phyloP scores from a whole-genome alignment of 2,113 vertebrate species.

The Pyrgilauda ruficollis region DNA sequence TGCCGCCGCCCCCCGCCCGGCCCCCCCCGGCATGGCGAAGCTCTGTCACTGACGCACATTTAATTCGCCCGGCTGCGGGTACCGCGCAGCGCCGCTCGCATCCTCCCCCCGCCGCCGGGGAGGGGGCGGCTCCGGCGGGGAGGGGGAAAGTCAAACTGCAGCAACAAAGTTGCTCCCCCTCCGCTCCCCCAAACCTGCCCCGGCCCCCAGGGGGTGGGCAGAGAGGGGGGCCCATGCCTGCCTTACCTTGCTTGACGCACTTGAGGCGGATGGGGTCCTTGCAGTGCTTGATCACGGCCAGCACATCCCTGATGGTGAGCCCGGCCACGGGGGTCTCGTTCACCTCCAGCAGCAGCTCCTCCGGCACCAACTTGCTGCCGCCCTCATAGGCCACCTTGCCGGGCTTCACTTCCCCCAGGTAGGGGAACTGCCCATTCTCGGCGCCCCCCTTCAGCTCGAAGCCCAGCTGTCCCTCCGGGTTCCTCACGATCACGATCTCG shows the following conservation, averaged over 20 bases:
- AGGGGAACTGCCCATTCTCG: conserved; percentile 93
- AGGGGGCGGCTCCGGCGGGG: neutral
- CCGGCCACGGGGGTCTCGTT: conserved; percentile 96
- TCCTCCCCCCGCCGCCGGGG: neutral
- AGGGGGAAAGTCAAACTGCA: conserved; percentile 34
- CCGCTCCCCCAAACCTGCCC: neutral
- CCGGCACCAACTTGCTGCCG: conserved; percentile 82
- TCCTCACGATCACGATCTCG: conserved; percentile 87
- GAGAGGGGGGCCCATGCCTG: neutral
- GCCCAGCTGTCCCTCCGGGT: conserved; percentile 83
- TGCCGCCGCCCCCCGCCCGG: neutral
- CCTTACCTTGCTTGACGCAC: conserved; percentile 94
- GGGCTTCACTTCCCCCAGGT: conserved; percentile 86
- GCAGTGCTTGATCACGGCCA: conserved; percentile 94
- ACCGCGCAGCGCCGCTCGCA: conserved; percentile 14
- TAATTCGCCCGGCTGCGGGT: conserved; percentile 56
- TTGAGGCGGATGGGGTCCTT: conserved; percentile 94
- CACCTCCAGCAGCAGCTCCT: conserved; percentile 91
- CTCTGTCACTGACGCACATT: conserved; percentile 72
- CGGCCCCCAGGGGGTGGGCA: neutral
- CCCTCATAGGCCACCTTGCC: conserved; percentile 82
- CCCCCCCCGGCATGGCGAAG: neutral
- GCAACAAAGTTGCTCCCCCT: conserved; percentile 68
- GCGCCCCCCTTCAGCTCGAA: conserved; percentile 92
- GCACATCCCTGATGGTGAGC: conserved; percentile 92